phyloP scores from a whole-genome alignment of 1,140 invertebrate species.

The Schlechtendalia chinensis region DNA sequence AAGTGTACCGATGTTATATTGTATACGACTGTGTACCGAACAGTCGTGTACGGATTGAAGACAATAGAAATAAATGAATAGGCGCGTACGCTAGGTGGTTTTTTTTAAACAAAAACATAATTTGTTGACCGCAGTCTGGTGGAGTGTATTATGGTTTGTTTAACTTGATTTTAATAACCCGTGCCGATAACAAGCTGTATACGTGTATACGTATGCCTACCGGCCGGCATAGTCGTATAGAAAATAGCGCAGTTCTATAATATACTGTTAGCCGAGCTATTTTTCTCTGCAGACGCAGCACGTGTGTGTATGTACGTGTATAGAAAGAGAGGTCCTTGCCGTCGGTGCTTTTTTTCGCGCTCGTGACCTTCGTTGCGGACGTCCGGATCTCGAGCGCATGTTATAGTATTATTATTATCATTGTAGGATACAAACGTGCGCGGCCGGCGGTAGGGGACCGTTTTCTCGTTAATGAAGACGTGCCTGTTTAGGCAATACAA shows the following conservation, averaged over 20 bases:
- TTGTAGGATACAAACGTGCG: neutral
- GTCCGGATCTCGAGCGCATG: neutral
- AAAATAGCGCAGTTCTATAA: neutral
- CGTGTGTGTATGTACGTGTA: too few relatives aligned
- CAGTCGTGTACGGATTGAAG: too few relatives aligned
- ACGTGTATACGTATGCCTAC: neutral
- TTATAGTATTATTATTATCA: too few relatives aligned
- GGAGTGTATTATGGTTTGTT: neutral
- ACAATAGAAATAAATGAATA: constrained; percentile 9
- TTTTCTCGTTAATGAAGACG: constrained; percentile 48
- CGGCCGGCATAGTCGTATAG: too few relatives aligned
- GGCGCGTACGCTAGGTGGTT: neutral
- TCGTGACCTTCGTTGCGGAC: constrained; percentile 28
- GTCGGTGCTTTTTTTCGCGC: neutral
- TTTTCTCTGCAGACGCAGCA: neutral
- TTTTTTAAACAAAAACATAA: constrained; percentile 5
- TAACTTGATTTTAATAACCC: neutral
- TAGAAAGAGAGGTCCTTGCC: constrained; percentile 23
- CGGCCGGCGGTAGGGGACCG: neutral
- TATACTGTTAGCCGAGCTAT: constrained; percentile 19
- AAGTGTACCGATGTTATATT: too few relatives aligned
- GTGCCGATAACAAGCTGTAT: neutral
- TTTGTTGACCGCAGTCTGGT: neutral
- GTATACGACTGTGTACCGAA: neutral
- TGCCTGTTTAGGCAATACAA: constrained; percentile 29